Percentiles rank a stretch among this genome's conserved stretches.
Conservation (phyloP, 2,797 vertebrate genomes). For the Megalops cyprinoides region DNA sequence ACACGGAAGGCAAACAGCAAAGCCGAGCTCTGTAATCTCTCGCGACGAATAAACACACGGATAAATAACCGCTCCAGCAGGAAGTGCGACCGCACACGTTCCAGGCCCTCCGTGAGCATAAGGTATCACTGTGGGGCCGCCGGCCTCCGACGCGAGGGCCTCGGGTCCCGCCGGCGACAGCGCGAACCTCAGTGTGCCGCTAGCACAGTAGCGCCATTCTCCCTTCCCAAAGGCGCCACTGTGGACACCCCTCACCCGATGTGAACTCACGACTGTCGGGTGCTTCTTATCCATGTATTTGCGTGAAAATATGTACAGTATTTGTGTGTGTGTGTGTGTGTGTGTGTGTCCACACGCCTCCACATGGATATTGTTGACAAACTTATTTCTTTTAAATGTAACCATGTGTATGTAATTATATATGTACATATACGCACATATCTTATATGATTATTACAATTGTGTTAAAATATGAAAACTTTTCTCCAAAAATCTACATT, state of each 20-base stretch:
- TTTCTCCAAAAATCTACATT: not conserved
- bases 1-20: not conserved
- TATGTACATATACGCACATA: not conserved
- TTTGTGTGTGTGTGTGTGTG: not conserved
- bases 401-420: not conserved
- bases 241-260: not conserved
- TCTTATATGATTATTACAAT: not conserved
- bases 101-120: not conserved
- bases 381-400: no score
- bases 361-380: no score
- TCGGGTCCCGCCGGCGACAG: not conserved
- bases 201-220: not conserved
- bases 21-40: not conserved
- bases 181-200: not conserved
- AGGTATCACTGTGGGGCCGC: slow-evolving; percentile 1
- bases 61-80: not conserved
- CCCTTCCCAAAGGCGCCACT: not conserved
- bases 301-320: not conserved
- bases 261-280: not conserved
- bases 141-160: not conserved
- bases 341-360: not conserved
- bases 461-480: not conserved
- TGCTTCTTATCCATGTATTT: not conserved
- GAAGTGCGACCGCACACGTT: not conserved
- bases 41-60: not conserved